Base-by-base conservation (phyloP, 1,140 invertebrate species). In the Elysia chlorotica region DNA sequence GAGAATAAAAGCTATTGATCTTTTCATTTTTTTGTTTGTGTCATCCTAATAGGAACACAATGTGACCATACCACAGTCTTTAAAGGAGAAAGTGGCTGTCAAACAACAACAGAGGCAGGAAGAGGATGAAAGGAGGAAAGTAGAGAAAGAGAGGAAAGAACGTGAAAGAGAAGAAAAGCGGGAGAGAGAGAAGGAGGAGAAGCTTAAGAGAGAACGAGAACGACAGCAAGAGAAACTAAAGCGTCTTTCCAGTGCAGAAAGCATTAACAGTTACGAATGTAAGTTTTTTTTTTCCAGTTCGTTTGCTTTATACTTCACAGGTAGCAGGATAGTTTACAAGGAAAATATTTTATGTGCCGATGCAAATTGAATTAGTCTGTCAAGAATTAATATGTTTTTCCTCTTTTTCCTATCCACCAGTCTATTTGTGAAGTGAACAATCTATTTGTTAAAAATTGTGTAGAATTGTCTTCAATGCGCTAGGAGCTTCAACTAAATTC, bases 171-270 rank as follows among this genome's bases (percentile, higher is more conserved):
- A 81, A 30, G 87, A 88, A 68, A 79, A 82, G 35, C 81, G 82
- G 61, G 80, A 84, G 73, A 65, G 75, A 28, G 83, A 87, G 66
- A 83, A 78, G 28, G 83, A 85, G 36, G 80, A 83, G 48, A 83
- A 85, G 74, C 38, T 85, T 48, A 78, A 80, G 66, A 82, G 81
- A 77, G 81, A 84, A 78, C 76, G 78, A 72, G 79, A 84, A 78
- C 63, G 83, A 37, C 81, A 84, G 76, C 82, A 83, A 63, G 78
- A 83, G 74, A 86, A 81, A 65, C 65, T 83, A 35, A 76, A 80
- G 48, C 73, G 80, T 5, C 70, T 85, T 17, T 81, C 80, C 65
- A 83, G 79, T 38, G 79, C 77, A 19, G 83, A 83, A 56, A 82
- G 77, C 74, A 67, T 82, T 56, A 77, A 76, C 38, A 61, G 57